phyloP scores from a whole-genome alignment of 2,797 vertebrate genomes.

The Schizopygopsis pylzovi region DNA sequence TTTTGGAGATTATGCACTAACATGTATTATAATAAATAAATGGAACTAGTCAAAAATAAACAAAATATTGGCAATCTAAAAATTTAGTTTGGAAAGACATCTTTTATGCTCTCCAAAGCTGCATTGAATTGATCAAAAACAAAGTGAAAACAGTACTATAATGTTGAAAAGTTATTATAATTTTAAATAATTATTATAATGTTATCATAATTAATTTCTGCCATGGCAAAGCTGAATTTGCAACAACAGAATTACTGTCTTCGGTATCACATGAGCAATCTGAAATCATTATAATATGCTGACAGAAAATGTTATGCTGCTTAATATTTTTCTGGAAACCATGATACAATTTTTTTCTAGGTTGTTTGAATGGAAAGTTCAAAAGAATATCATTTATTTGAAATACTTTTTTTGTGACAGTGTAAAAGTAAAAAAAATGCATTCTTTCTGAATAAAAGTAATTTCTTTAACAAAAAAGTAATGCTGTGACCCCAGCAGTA shows the following conservation, averaged over 20 bases:
- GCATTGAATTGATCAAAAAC: not conserved
- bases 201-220: not conserved
- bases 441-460: not conserved
- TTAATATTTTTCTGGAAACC: not conserved
- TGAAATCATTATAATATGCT: not conserved
- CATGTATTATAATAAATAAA: not conserved
- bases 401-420: not conserved
- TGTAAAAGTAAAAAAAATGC: not conserved
- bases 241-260: not conserved
- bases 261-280: not conserved
- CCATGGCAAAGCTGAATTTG: not conserved
- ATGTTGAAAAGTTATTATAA: not conserved
- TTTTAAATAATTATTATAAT: not conserved
- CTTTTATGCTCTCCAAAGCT: not conserved
- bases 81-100: not conserved
- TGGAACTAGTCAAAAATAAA: not conserved
- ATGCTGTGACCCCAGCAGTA: not conserved
- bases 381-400: not conserved
- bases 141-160: not conserved
- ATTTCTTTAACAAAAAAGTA: not conserved
- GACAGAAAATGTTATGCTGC: not conserved
- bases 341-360: not conserved
- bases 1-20: not conserved
- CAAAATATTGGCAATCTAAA: not conserved
- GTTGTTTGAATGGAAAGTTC: not conserved